Evolutionary conservation across 2,888 invertebrate genomes (phyloP).

Genomic region (Aphidoletes aphidimyza): DNA sequence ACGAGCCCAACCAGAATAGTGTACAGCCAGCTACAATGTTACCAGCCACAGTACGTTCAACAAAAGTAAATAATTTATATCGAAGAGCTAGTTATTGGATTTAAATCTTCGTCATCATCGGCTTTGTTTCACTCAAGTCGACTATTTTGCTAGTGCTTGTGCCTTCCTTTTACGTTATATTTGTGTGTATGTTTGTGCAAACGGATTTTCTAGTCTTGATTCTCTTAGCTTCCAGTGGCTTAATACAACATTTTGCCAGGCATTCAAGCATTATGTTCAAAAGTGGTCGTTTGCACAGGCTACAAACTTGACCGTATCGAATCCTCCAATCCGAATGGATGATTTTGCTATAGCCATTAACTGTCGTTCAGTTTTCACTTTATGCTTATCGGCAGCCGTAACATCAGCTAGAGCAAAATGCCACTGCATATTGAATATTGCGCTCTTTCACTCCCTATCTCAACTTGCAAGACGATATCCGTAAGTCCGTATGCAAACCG

Average conservation of each 20-base stretch:
- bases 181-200: neutral
- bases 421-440: constrained; percentile 17
- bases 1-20: too few relatives aligned
- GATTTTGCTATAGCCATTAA: neutral
- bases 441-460: too few relatives aligned
- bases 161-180: neutral
- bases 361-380: constrained; percentile 1
- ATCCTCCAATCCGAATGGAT: neutral
- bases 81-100: constrained; percentile 23
- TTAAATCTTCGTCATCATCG: constrained; percentile 37
- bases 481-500: neutral
- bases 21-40: neutral
- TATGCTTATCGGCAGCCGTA: neutral
- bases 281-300: constrained; percentile 14
- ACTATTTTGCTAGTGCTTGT: neutral
- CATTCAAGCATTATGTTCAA: neutral
- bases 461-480: neutral
- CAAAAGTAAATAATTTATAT: constrained; percentile 29
- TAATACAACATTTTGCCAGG: neutral
- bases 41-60: neutral
- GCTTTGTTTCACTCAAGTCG: neutral
- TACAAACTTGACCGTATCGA: constrained; percentile 34
- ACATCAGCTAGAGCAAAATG: neutral
- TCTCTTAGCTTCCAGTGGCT: neutral
- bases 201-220: constrained; percentile 35